A percentile compares a stretch with the other conserved stretches of the same genome.
Evolutionary conservation across 2,797 vertebrate species (phyloP).

Genomic region (Melanotaenia maccullochi): DNA sequence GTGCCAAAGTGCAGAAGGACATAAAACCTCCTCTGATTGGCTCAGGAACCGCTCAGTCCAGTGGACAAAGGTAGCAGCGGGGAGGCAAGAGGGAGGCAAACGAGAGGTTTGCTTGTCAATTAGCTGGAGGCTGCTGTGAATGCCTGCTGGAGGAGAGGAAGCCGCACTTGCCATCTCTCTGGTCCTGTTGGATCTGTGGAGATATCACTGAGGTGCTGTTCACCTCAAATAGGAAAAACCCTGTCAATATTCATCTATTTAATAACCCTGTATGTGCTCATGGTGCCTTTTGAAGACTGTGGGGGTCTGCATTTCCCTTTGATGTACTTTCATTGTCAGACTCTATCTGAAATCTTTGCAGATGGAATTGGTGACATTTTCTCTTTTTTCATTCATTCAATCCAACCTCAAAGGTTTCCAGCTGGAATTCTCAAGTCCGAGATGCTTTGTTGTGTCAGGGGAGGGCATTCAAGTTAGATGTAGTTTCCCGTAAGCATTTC

Average conservation of each 20-base stretch:
- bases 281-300: constrained; percentile 82
- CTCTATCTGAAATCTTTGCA: constrained; percentile 80
- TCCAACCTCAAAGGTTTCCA: constrained; percentile 83
- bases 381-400: constrained; percentile 81
- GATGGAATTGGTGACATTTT: constrained; percentile 83
- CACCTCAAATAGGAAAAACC: constrained; percentile 75
- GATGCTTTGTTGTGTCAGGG: constrained; percentile 76
- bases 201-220: constrained; percentile 76
- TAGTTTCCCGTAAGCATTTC: constrained; percentile 67
- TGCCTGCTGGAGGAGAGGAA: constrained; percentile 61
- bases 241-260: constrained; percentile 85
- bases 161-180: constrained; percentile 60
- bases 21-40: constrained; percentile 80
- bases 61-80: constrained; percentile 68
- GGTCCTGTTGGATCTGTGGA: constrained; percentile 72
- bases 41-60: constrained; percentile 69
- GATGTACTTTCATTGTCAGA: constrained; percentile 82
- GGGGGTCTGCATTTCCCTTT: constrained; percentile 81
- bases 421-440: constrained; percentile 72
- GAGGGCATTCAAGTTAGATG: constrained; percentile 67
- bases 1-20: constrained; percentile 83
- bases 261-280: constrained; percentile 82
- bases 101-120: constrained; percentile 74
- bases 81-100: constrained; percentile 22
- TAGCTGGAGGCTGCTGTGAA: constrained; percentile 63